Evolutionary conservation across 1,140 invertebrate species (phyloP).

Genomic region (Leptopilina clavipes): DNA sequence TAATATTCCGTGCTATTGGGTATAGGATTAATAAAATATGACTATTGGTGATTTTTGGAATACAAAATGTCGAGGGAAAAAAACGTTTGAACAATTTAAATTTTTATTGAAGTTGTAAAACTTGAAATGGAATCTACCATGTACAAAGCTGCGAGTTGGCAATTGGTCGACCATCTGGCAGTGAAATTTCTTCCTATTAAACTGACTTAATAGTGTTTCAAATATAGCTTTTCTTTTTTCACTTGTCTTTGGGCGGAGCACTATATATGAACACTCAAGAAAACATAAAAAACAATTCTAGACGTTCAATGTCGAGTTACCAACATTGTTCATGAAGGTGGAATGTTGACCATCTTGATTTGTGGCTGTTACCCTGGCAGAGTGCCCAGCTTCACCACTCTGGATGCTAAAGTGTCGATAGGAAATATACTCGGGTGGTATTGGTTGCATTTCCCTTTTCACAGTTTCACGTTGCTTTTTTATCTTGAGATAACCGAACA

Average conservation of each 20-base stretch:
- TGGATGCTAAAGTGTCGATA: constrained; percentile 82
- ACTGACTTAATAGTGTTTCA: background rate
- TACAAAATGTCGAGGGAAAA: background rate
- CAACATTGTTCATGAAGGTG: constrained; percentile 53
- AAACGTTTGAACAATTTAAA: background rate
- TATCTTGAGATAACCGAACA: constrained; percentile 89
- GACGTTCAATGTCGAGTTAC: constrained; percentile 51
- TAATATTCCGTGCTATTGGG: too few species aligned
- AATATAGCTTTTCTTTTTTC: background rate
- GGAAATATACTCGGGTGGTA: constrained; percentile 83
- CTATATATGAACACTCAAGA: background rate
- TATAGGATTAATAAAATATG: background rate
- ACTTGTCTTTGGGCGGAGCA: background rate
- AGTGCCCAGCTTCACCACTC: constrained; percentile 62
- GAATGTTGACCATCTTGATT: constrained; percentile 53
- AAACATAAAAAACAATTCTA: constrained; percentile 37
- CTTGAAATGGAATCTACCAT: constrained; percentile 22
- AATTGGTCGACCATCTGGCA: background rate
- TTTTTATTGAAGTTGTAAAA: background rate
- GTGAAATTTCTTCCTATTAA: constrained; percentile 14
- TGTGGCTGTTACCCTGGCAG: constrained; percentile 41
- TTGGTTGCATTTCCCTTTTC: constrained; percentile 80
- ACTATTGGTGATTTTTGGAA: background rate
- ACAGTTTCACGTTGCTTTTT: constrained; percentile 86
- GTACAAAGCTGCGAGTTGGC: constrained; percentile 26